A percentile compares a stretch with the other conserved stretches of the same genome.
Evolutionary conservation across 2,113 vertebrate genomes (phyloP).

Genomic region (Lasiurus borealis): DNA sequence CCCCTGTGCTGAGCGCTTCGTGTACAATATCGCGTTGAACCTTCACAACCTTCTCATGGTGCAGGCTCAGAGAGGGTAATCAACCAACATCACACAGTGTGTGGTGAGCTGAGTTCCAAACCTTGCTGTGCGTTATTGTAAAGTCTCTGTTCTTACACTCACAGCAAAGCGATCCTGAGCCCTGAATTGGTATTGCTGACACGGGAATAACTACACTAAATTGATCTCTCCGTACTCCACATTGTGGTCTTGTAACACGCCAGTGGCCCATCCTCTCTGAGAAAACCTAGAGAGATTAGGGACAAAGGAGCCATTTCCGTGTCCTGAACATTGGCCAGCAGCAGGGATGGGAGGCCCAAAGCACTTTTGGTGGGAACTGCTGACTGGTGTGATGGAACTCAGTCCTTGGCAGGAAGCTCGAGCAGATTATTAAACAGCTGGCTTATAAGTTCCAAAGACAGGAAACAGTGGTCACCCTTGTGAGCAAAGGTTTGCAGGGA

Average conservation of each 20-base stretch:
- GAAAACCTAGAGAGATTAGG: background rate
- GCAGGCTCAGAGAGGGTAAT: background rate
- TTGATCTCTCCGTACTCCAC: background rate
- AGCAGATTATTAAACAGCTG: constrained; percentile 79
- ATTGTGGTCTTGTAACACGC: background rate
- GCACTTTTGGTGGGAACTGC: constrained; percentile 79
- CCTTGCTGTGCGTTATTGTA: too few relatives aligned
- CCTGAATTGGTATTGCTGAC: background rate
- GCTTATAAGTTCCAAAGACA: constrained; percentile 75
- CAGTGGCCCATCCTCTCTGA: background rate
- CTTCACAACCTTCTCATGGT: background rate
- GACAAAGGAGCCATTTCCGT: background rate
- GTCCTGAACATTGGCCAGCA: constrained; percentile 58
- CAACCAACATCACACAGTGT: background rate
- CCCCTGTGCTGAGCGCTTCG: background rate
- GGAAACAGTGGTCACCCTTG: constrained; percentile 76
- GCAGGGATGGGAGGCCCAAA: constrained; percentile 17
- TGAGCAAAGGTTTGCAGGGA: constrained; percentile 72
- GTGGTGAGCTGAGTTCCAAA: background rate
- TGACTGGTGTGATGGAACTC: constrained; percentile 65
- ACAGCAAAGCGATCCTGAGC: background rate
- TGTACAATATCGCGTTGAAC: background rate
- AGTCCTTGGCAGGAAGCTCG: constrained; percentile 66
- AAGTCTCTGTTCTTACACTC: background rate
- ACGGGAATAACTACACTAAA: background rate